Base-by-base conservation (phyloP, 2,888 invertebrate genomes). In the Erebia epiphron region DNA sequence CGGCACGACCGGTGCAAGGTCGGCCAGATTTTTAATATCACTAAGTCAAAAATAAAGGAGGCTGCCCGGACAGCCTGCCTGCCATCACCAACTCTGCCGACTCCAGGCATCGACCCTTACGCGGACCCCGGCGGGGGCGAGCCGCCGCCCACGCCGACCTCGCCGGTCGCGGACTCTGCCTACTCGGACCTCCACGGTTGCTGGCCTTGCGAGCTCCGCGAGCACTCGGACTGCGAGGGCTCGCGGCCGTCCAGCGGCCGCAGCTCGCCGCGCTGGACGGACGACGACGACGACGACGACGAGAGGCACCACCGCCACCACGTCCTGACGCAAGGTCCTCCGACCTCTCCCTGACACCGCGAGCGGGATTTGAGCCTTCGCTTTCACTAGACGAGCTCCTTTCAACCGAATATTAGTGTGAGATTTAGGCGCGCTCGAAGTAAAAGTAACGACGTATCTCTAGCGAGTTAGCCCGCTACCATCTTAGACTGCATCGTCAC, bases 101-200 rank as follows among this genome's bases (percentile, higher is more conserved):
- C 76, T 79, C 73, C 88, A 93, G 93, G 92, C 92, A 83, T 89
- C 84, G 93, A 92, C 79, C 89, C 92, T 76, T 92, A 88, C 79
- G 89, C 88, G 77, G 93, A 92, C 77, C 92, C 92, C 35, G 93
- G 92, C 13, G 92, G 92, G 82, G 92, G 91, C 68, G 88, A 88
- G 83, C 91, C 90, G 63, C 91, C 92, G 41, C 90, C 90, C 68
- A 90, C 92, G 75, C 94, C 91, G 80, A 90, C 89, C 76, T 94
- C 91, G 72, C 94, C 91, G 67, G 91, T 90, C 78, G 93, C 87
- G 86, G 94, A 91, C 86, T 93, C 91, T 70, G 94, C 91, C 74
- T 93, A 84, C 86, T 92, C 92, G 74, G 93, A 93, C 76, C 93
- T 93, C 79, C 89, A 89, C 80, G 91, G 91, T 73, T 91, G 92